These are phyloP conservation scores for Percopsis omiscomaycus DNA, from an alignment of 2,797 vertebrate species.

Conservation along the genomic window DNA sequence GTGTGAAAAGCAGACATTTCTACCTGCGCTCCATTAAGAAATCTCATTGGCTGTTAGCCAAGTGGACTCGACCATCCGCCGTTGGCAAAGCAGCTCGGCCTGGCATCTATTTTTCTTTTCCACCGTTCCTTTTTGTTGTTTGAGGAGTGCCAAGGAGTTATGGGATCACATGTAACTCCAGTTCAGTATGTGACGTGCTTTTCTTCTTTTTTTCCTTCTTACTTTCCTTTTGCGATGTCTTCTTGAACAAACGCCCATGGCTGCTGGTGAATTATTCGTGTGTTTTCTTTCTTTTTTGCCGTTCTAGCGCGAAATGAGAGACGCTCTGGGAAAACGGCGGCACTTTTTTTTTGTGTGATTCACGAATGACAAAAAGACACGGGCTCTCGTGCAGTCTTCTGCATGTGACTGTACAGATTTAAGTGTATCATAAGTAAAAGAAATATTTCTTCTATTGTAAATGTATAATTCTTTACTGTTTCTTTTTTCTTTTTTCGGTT, in stretches of 20 bases:
- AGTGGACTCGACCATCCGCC: conserved; percentile 70
- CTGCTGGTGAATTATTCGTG: conserved; percentile 76
- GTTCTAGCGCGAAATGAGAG: conserved; percentile 80
- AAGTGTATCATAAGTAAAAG: conserved; percentile 95
- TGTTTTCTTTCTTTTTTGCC: conserved; percentile 71
- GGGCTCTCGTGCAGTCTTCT: conserved; percentile 83
- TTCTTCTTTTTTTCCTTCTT: conserved; percentile 26
- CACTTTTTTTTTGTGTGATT: conserved; percentile 60
- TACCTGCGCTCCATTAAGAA: conserved; percentile 37
- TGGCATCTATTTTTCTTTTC: conserved; percentile 46
- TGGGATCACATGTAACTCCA: conserved; percentile 72
- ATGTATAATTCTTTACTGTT: conserved; percentile 93
- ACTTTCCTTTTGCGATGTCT: conserved; percentile 53
- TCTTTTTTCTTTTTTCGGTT: conserved; percentile 69
- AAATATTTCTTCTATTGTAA: conserved; percentile 89
- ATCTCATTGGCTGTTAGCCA: conserved; percentile 64
- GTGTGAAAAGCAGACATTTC: conserved; percentile 48
- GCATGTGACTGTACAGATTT: conserved; percentile 95
- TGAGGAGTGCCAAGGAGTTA: conserved; percentile 77
- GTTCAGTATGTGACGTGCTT: conserved; percentile 70
- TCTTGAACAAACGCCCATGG: conserved; percentile 75
- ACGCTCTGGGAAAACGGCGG: conserved; percentile 82
- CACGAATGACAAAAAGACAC: conserved; percentile 76
- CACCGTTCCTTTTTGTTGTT: conserved; percentile 28
- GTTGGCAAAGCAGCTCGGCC: conserved; percentile 66